A percentile compares a stretch with the other conserved stretches of the same genome.
Evolutionary conservation across 2,888 invertebrate genomes (phyloP).

Genomic region (Drosophila kanekoi): DNA sequence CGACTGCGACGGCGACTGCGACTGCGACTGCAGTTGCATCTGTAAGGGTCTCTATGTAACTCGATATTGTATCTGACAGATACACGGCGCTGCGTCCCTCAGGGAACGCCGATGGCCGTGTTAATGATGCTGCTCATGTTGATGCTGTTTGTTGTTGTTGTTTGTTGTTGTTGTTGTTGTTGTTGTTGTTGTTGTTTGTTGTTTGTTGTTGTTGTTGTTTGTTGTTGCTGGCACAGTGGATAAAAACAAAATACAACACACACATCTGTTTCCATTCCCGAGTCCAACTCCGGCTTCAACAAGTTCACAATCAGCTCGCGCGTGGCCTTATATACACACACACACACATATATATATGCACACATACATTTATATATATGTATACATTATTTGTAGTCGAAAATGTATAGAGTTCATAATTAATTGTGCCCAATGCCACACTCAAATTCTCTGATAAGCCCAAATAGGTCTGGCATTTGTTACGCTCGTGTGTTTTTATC

Average conservation of each 20-base stretch:
- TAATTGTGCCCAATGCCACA: constrained; percentile 17
- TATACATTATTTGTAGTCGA: constrained; percentile 6
- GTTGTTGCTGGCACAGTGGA: constrained; percentile 2
- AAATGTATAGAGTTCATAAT: constrained; percentile 19
- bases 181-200: not conserved
- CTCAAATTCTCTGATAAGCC: constrained; percentile 33
- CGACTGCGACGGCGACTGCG: constrained; percentile 22
- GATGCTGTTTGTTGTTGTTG: constrained; percentile 15
- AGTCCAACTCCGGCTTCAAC: constrained; percentile 29
- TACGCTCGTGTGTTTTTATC: constrained; percentile 17
- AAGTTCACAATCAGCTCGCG: constrained; percentile 56
- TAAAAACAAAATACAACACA: constrained; percentile 16
- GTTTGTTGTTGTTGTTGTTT: not conserved
- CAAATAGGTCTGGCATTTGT: constrained; percentile 17
- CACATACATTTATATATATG: not conserved
- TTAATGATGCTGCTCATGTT: constrained; percentile 65
- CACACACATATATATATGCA: not conserved
- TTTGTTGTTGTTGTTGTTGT: constrained; percentile 4
- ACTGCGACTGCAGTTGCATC: constrained; percentile 58
- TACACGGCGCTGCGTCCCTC: constrained; percentile 64
- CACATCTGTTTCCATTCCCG: constrained; percentile 61
- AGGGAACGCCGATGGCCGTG: constrained; percentile 52
- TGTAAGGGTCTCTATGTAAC: constrained; percentile 62
- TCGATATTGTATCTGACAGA: constrained; percentile 76
- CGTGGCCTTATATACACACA: constrained; percentile 12